phyloP scores from a whole-genome alignment of 2,113 vertebrate species.

The Struthio camelus region DNA sequence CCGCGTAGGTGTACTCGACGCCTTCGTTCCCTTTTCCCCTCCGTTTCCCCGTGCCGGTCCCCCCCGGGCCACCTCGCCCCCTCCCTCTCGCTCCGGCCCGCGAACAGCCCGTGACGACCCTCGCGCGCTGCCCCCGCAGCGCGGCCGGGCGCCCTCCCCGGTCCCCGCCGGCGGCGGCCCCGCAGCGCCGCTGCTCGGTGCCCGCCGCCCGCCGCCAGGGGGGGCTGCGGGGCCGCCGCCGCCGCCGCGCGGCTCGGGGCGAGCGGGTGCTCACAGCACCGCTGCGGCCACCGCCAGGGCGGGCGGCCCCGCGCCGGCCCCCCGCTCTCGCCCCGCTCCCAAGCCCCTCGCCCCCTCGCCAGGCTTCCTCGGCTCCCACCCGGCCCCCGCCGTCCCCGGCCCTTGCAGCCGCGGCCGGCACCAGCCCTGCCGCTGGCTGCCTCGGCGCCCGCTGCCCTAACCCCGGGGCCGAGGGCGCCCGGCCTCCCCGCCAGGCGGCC shows the following conservation, averaged over 20 bases:
- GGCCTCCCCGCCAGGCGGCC: accelerated
- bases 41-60: neutral
- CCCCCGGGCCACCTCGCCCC: neutral
- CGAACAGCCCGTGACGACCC: too few species aligned
- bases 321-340: neutral
- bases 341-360: neutral
- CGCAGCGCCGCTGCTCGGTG: too few species aligned
- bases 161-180: too few species aligned
- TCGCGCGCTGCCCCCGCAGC: too few species aligned
- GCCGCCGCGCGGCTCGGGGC: too few species aligned
- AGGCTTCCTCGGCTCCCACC: neutral
- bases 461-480: neutral
- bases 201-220: neutral
- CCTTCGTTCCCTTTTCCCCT: too few species aligned
- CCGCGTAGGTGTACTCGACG: too few species aligned
- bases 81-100: too few species aligned
- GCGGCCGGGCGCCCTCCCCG: too few species aligned
- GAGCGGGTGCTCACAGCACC: too few species aligned
- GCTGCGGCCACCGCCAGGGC: too few species aligned
- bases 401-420: accelerated
- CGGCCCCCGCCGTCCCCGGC: accelerated
- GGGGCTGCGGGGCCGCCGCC: neutral
- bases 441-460: too few species aligned
- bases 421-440: neutral
- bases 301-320: neutral